phyloP scores from a whole-genome alignment of 1,140 invertebrate species.

The Coenobita brevimanus region DNA sequence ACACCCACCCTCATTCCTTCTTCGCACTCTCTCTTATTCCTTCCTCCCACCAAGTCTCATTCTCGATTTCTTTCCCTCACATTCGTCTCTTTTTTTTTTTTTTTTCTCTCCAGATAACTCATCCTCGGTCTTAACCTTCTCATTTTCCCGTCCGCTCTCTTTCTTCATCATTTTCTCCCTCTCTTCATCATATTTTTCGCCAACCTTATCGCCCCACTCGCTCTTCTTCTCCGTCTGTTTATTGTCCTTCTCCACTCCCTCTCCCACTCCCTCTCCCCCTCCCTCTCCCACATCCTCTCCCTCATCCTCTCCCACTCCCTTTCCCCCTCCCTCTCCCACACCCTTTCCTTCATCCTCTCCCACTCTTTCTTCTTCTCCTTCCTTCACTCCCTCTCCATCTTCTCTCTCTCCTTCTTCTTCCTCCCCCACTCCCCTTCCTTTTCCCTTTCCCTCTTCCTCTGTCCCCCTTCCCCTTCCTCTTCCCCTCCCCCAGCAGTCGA shows the following conservation, averaged over 20 bases:
- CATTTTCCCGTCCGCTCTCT: too few relatives aligned
- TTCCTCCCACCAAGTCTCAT: not conserved
- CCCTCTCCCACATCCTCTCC: not conserved
- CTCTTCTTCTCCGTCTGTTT: not conserved
- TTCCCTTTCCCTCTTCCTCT: not conserved
- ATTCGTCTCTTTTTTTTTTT: too few relatives aligned
- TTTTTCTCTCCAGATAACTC: too few relatives aligned
- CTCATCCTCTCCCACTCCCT: not conserved
- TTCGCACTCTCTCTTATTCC: conserved; percentile 27
- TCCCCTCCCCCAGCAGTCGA: not conserved
- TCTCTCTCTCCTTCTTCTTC: not conserved
- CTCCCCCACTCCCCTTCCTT: not conserved
- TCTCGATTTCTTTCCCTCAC: not conserved
- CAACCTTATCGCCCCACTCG: not conserved
- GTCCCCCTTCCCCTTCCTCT: not conserved
- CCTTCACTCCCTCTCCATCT: not conserved
- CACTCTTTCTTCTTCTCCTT: not conserved
- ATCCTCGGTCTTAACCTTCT: too few relatives aligned
- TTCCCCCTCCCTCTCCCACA: too few relatives aligned
- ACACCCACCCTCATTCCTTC: not conserved
- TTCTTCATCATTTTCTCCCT: too few relatives aligned
- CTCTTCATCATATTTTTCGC: too few relatives aligned
- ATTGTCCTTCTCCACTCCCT: not conserved
- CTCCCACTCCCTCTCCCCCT: not conserved
- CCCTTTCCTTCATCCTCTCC: not conserved